Conservation (phyloP, 2,888 invertebrate species). For the Malthinus seriepunctatus region DNA sequence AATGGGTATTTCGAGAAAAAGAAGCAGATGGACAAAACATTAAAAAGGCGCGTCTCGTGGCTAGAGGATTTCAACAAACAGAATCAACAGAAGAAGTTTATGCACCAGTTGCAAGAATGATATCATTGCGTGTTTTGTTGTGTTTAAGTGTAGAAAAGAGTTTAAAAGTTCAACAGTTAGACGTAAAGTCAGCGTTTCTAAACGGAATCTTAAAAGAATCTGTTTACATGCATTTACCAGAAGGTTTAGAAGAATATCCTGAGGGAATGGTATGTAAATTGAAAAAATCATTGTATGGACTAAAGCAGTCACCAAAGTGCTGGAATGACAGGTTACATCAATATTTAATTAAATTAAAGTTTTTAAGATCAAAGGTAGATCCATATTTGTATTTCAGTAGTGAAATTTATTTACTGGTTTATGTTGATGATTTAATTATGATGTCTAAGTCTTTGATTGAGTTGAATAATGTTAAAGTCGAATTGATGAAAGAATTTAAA, state of each 20-base stretch:
- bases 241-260: no score
- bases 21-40: neutral
- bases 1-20: conserved; percentile 12
- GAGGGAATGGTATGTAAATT: no score
- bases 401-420: conserved; percentile 22
- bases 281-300: no score
- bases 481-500: no score
- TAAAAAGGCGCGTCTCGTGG: conserved; percentile 12
- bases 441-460: no score
- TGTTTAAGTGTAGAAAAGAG: neutral
- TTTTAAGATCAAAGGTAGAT: conserved; percentile 28
- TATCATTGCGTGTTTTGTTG: neutral
- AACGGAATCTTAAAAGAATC: no score
- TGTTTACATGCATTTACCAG: no score
- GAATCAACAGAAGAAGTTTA: neutral
- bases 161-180: no score
- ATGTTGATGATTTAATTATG: conserved; percentile 36
- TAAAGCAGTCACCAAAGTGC: no score
- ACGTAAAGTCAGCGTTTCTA: no score
- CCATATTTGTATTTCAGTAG: conserved; percentile 32
- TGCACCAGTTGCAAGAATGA: conserved; percentile 8
- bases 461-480: no score
- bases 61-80: conserved; percentile 1
- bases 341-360: conserved; percentile 7
- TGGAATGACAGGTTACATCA: no score